Conservation (phyloP, 2,113 vertebrate genomes). For the Probosciger aterrimus region DNA sequence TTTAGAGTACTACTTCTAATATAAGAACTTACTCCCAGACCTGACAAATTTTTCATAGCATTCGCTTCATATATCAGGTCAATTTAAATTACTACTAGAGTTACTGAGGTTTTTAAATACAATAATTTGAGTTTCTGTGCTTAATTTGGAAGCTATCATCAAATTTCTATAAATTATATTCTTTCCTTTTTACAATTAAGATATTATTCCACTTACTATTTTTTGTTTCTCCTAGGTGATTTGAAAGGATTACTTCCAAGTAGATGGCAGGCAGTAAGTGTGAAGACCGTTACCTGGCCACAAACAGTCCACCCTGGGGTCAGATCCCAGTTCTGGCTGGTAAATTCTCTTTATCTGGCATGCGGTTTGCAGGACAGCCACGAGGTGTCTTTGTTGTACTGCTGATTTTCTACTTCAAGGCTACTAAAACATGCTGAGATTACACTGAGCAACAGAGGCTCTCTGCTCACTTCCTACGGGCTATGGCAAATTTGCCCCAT, state of each 20-base stretch:
- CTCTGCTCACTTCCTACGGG: accelerated
- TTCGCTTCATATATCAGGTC: not conserved
- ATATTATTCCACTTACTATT: accelerated
- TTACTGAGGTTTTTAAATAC: not conserved
- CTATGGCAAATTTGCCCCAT: not conserved
- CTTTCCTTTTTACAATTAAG: not conserved
- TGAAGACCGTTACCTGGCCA: not conserved
- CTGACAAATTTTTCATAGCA: not conserved
- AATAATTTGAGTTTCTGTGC: not conserved
- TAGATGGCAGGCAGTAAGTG: accelerated
- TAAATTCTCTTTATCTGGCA: accelerated
- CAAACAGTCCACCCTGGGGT: accelerated
- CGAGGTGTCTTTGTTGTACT: conserved; percentile 69
- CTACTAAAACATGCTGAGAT: accelerated
- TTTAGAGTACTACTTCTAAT: not conserved
- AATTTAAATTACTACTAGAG: not conserved
- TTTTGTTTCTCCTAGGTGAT: not conserved
- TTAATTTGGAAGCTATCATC: not conserved
- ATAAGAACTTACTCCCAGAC: not conserved
- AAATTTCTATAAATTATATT: not conserved
- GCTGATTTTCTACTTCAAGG: not conserved
- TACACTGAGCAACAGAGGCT: accelerated
- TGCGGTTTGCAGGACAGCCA: conserved; percentile 57
- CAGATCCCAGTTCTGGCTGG: too few species aligned
- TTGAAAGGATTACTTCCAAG: not conserved